A percentile compares a stretch with the other conserved stretches of the same genome.
phyloP scores from a whole-genome alignment of 2,113 vertebrate genomes.

The Nymphicus hollandicus region DNA sequence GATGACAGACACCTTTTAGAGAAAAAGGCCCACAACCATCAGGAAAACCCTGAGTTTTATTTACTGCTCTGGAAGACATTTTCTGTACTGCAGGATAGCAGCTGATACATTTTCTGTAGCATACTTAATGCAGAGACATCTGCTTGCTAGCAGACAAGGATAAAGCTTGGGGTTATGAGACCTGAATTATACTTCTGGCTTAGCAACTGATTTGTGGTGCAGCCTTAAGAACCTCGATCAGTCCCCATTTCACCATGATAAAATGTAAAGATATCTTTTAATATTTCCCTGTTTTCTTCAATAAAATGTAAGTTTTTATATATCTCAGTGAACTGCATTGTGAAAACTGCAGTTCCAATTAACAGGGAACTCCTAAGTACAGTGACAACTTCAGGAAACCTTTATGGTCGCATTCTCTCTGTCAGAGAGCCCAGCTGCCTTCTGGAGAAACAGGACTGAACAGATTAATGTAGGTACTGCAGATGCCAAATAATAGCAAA shows the following conservation, averaged over 20 bases:
- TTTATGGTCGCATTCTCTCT: not conserved
- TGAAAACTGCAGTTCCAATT: not conserved
- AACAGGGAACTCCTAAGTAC: not conserved
- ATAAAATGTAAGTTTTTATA: not conserved
- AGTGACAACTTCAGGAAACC: not conserved
- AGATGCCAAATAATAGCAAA: conserved; percentile 39
- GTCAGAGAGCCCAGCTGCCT: conserved; percentile 21
- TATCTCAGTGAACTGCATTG: not conserved
- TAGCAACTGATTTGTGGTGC: not conserved
- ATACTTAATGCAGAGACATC: conserved; percentile 14
- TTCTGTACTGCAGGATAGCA: not conserved
- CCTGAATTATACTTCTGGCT: not conserved
- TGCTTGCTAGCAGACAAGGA: not conserved
- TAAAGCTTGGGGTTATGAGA: not conserved
- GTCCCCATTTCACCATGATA: not conserved
- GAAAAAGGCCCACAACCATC: not conserved
- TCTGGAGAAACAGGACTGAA: conserved; percentile 28
- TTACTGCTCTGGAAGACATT: not conserved
- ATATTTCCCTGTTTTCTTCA: not conserved
- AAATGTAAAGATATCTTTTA: not conserved
- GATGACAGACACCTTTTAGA: not conserved
- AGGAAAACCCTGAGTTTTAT: not conserved
- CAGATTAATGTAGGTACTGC: conserved; percentile 1
- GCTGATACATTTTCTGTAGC: not conserved
- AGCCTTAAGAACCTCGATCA: not conserved